phyloP scores from a whole-genome alignment of 2,113 vertebrate species.

The Hypocryptadius cinnamomeus region DNA sequence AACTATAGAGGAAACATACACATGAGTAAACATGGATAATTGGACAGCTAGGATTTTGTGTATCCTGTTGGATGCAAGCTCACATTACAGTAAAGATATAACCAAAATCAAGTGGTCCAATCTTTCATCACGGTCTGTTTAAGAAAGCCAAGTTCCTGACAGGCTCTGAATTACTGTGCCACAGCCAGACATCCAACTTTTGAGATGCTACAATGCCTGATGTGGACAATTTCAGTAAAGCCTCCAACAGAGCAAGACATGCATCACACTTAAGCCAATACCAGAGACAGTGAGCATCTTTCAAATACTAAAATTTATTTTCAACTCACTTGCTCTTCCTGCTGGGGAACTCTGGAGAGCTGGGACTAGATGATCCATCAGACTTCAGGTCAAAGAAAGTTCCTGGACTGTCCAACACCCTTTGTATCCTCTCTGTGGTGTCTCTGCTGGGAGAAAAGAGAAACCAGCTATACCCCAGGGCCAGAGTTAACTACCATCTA shows the following conservation, averaged over 20 bases:
- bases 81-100: not conserved
- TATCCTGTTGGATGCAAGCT: not conserved
- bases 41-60: not conserved
- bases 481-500: not conserved
- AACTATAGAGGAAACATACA: constrained; percentile 8
- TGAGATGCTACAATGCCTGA: not conserved
- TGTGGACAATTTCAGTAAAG: not conserved
- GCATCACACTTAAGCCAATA: not conserved
- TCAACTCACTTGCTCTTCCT: constrained; percentile 64
- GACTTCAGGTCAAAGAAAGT: constrained; percentile 59
- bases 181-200: not conserved
- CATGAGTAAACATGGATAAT: not conserved
- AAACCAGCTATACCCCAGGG: not conserved
- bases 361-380: constrained; percentile 63
- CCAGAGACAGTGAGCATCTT: not conserved
- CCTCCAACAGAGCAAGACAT: not conserved
- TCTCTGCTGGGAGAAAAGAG: constrained; percentile 15
- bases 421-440: constrained; percentile 48
- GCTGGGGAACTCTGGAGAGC: constrained; percentile 60
- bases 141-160: not conserved
- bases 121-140: not conserved
- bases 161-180: not conserved
- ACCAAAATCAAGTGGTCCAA: not conserved
- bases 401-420: constrained; percentile 49
- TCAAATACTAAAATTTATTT: not conserved